Evolutionary conservation across 2,797 vertebrate genomes (phyloP).

Genomic region (Anguilla obscura): DNA sequence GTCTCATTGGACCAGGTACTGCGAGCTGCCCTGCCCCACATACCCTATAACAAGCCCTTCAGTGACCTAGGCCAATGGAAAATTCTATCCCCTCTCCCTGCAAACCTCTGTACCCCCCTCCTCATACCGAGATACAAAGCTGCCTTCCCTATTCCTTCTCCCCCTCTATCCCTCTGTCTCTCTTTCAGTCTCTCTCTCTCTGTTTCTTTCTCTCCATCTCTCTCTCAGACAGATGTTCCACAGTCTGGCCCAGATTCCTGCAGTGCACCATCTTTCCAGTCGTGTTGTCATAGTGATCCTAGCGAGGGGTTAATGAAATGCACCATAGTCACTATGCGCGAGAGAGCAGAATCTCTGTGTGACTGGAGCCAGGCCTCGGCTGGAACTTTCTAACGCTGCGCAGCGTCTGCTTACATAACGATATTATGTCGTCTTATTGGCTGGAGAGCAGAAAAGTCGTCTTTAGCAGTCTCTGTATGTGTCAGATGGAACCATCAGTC

Average conservation of each 20-base stretch:
- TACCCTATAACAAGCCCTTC: neutral
- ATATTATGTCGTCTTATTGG: neutral
- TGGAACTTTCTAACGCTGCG: slow-evolving; percentile 54
- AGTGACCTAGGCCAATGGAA: slow-evolving; percentile 29
- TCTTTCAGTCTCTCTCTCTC: neutral
- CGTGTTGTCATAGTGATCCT: slow-evolving; percentile 82
- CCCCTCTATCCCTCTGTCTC: slow-evolving; percentile 2
- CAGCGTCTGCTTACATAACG: slow-evolving; percentile 60
- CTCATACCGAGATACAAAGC: slow-evolving; percentile 1
- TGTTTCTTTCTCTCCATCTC: neutral
- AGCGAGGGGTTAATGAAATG: slow-evolving; percentile 72
- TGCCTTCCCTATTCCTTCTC: neutral
- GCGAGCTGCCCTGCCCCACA: neutral
- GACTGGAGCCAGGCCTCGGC: slow-evolving; percentile 56
- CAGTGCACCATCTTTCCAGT: slow-evolving; percentile 61
- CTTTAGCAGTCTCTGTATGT: neutral
- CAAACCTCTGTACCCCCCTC: neutral
- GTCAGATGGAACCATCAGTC: neutral
- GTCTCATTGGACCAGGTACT: slow-evolving; percentile 94
- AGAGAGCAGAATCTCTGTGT: slow-evolving; percentile 59
- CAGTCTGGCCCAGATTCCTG: slow-evolving; percentile 27
- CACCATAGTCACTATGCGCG: slow-evolving; percentile 59
- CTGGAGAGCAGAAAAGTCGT: neutral
- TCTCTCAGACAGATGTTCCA: slow-evolving; percentile 33
- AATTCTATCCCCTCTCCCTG: slow-evolving; percentile 20